phyloP scores from a whole-genome alignment of 2,888 invertebrate species.

The Habrosyne pyritoides region DNA sequence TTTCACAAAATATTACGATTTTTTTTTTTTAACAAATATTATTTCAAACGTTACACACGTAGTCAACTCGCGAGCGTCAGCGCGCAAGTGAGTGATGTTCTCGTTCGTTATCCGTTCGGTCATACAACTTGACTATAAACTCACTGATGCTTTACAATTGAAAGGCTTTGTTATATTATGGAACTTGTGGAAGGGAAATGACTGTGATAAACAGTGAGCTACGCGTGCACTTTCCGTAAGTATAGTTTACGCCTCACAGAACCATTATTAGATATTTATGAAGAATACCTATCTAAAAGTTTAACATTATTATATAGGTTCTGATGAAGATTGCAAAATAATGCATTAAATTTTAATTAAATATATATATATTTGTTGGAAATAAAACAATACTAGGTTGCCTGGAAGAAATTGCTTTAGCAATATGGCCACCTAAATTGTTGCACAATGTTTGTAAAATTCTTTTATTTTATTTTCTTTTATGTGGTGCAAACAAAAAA shows the following conservation, averaged over 20 bases:
- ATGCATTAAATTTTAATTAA: too few relatives aligned
- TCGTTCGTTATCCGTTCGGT: too few relatives aligned
- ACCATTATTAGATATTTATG: neutral
- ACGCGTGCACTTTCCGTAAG: neutral
- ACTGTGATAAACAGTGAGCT: neutral
- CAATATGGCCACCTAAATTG: too few relatives aligned
- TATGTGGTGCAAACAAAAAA: too few relatives aligned
- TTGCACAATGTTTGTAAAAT: too few relatives aligned
- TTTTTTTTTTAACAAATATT: slow-evolving; percentile 11
- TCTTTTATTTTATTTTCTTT: too few relatives aligned
- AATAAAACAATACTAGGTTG: too few relatives aligned
- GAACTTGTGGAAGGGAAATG: neutral
- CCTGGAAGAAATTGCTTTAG: too few relatives aligned
- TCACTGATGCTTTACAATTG: neutral
- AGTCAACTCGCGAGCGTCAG: slow-evolving; percentile 22
- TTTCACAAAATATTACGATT: slow-evolving; percentile 15
- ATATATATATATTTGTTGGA: too few relatives aligned
- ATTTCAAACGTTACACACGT: slow-evolving; percentile 18
- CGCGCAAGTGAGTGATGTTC: slow-evolving; percentile 47
- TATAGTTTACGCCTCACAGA: neutral
- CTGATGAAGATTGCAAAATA: too few relatives aligned
- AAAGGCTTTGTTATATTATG: neutral
- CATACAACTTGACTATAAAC: neutral
- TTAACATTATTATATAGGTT: too few relatives aligned
- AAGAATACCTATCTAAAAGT: too few relatives aligned